Evolutionary conservation across 1,140 invertebrate species (phyloP).

Genomic region (Hypothenemus hampei): DNA sequence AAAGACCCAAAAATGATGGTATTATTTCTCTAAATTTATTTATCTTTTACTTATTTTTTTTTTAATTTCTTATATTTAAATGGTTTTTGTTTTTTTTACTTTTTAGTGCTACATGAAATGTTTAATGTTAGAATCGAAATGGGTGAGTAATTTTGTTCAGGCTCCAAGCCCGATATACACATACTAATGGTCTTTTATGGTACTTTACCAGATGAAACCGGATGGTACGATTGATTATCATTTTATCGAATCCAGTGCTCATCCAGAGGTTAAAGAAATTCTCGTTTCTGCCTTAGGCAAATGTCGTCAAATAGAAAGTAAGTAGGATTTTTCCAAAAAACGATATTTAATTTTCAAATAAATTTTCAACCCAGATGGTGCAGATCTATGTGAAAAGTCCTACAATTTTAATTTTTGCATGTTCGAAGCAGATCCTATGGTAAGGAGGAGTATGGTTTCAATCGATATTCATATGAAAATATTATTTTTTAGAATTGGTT

Average conservation of each 20-base stretch:
- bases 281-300: conserved; percentile 30
- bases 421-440: conserved; percentile 30
- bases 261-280: conserved; percentile 30
- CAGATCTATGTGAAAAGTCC: conserved; percentile 30
- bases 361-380: conserved; percentile 27
- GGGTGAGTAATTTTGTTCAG: conserved; percentile 21
- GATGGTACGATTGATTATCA: conserved; percentile 32
- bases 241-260: conserved; percentile 27
- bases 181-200: background rate
- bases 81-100: background rate
- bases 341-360: background rate
- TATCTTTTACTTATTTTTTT: background rate
- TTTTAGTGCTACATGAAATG: conserved; percentile 38
- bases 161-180: background rate
- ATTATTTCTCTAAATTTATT: too few relatives aligned
- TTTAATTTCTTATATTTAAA: too few relatives aligned
- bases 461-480: conserved; percentile 1
- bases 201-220: conserved; percentile 28
- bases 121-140: conserved; percentile 34
- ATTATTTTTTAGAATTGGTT: conserved; percentile 29
- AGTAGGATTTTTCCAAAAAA: conserved; percentile 12
- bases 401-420: conserved; percentile 34
- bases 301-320: conserved; percentile 32
- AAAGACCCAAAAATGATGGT: conserved; percentile 32
- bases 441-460: conserved; percentile 17